These are phyloP conservation scores for Melanotaenia maccullochi DNA, from an alignment of 2,797 vertebrate species.

Conservation along the genomic window DNA sequence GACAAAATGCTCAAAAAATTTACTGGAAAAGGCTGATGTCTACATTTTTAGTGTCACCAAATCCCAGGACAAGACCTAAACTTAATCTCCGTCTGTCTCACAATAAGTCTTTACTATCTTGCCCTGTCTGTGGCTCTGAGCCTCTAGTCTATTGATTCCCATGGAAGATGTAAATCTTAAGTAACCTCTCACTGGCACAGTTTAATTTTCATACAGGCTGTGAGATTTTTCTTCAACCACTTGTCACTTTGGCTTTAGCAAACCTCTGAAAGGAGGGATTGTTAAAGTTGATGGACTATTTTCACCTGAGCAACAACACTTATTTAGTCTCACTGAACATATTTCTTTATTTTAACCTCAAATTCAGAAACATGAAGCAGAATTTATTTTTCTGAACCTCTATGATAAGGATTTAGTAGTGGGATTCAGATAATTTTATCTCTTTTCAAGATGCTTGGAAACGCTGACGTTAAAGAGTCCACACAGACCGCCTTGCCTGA, in stretches of 20 bases:
- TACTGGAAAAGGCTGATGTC: constrained; percentile 8
- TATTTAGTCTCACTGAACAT: neutral
- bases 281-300: neutral
- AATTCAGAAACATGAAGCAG: neutral
- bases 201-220: neutral
- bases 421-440: neutral
- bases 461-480: constrained; percentile 1
- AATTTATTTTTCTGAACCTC: neutral
- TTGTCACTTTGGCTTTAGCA: neutral
- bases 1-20: constrained; percentile 10
- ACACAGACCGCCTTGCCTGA: neutral
- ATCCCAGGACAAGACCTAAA: constrained; percentile 8
- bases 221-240: neutral
- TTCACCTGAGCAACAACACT: neutral
- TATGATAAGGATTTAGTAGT: neutral
- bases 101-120: constrained; percentile 6
- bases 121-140: constrained; percentile 9
- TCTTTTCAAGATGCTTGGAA: neutral
- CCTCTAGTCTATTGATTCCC: neutral
- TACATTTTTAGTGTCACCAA: constrained; percentile 11
- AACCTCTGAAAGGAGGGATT: neutral
- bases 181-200: neutral
- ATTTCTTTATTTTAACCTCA: neutral
- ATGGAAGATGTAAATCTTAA: constrained; percentile 12
- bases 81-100: constrained; percentile 7